These are phyloP conservation scores for Muscicapa comitata DNA, from an alignment of 2,797 vertebrate species.

Conservation along the genomic window DNA sequence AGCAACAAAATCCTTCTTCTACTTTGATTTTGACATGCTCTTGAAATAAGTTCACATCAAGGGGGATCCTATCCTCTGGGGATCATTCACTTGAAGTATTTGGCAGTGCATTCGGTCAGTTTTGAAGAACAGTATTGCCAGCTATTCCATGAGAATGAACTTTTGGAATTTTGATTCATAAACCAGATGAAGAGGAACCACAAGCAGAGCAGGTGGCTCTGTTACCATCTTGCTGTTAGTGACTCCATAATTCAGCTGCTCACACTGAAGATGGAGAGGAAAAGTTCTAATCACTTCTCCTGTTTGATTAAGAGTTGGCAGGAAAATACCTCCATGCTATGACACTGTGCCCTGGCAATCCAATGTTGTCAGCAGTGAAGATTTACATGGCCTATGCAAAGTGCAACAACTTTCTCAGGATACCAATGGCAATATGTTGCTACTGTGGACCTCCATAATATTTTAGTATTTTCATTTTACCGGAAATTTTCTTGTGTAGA, in stretches of 20 bases:
- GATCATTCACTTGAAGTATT: background rate
- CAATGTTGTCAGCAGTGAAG: background rate
- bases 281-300: background rate
- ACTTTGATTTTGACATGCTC: background rate
- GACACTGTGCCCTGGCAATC: background rate
- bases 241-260: background rate
- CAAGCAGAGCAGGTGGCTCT: background rate
- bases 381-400: background rate
- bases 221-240: background rate
- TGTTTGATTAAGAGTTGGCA: background rate
- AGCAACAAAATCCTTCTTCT: background rate
- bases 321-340: background rate
- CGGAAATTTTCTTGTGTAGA: background rate
- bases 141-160: background rate
- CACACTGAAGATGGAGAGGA: background rate
- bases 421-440: background rate
- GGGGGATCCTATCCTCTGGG: background rate
- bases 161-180: background rate
- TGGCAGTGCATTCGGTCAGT: background rate
- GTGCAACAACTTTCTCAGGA: background rate
- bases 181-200: background rate
- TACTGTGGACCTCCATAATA: background rate
- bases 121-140: background rate
- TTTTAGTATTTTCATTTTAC: background rate
- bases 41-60: background rate